A percentile compares a stretch with the other conserved stretches of the same genome.
Conservation (phyloP, 2,797 vertebrate species). For the Carcharodon carcharias region DNA sequence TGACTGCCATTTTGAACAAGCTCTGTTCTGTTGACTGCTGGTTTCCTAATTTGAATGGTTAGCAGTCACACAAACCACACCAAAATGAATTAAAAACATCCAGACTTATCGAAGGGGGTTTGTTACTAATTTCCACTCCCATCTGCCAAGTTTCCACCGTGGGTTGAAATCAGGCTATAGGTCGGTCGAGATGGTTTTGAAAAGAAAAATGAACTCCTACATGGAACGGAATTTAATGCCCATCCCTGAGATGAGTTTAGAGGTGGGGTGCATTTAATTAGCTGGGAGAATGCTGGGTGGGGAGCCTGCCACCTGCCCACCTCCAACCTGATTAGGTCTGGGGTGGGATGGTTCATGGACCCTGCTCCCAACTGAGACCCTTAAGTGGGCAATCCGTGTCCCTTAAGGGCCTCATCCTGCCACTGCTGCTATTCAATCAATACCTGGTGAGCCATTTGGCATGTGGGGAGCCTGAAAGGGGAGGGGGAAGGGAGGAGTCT, state of each 20-base stretch:
- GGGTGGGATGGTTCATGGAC: neutral
- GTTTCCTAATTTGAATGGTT: neutral
- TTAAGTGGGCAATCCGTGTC: no score
- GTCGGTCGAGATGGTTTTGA: neutral
- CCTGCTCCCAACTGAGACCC: no score
- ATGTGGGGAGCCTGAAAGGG: no score
- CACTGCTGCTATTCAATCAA: no score
- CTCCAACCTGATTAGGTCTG: neutral
- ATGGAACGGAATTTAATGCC: neutral
- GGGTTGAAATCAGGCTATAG: neutral
- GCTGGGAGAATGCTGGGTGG: no score
- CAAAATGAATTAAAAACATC: neutral
- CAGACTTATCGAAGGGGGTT: neutral
- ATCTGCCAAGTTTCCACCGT: no score
- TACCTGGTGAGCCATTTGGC: no score
- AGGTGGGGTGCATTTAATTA: neutral
- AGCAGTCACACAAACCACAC: neutral
- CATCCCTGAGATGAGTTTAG: no score
- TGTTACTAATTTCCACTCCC: neutral
- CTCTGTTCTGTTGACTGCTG: neutral
- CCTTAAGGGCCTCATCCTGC: neutral
- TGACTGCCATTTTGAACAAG: neutral
- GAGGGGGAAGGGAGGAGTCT: no score
- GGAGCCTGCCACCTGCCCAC: no score
- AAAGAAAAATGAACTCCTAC: neutral